phyloP scores from a whole-genome alignment of 2,888 invertebrate genomes.

The Isotomurus palustris region DNA sequence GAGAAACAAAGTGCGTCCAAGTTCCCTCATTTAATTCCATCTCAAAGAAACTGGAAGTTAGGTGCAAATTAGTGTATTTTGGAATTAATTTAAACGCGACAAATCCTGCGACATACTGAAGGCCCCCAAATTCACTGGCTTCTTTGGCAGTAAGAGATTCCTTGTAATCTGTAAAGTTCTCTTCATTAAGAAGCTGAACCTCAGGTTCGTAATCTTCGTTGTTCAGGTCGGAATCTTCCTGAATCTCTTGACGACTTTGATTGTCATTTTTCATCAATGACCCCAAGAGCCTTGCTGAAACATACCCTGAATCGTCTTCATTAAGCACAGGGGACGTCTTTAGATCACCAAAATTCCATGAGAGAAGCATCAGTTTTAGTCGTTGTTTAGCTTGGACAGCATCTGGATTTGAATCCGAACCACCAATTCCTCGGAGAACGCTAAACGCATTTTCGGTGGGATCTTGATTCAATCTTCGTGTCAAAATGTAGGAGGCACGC shows the following conservation, averaged over 20 bases:
- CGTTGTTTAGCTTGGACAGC: not conserved
- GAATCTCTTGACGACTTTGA: not conserved
- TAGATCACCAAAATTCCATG: not conserved
- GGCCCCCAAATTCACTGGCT: not conserved
- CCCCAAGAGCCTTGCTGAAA: not conserved
- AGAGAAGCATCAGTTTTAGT: not conserved
- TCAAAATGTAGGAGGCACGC: not conserved
- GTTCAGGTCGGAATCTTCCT: not conserved
- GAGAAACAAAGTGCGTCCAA: too few species aligned
- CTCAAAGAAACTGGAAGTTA: too few species aligned
- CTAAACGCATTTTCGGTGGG: not conserved
- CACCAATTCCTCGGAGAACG: not conserved
- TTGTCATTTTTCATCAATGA: not conserved
- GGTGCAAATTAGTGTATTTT: not conserved
- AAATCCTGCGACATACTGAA: not conserved
- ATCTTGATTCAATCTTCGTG: slow-evolving; percentile 2
- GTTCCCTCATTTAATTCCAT: too few species aligned
- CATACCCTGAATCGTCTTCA: not conserved
- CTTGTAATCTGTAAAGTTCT: not conserved
- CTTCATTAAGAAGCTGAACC: not conserved
- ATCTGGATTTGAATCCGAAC: not conserved
- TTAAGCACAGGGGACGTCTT: not conserved
- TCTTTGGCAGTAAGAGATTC: not conserved
- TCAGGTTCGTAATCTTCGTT: not conserved
- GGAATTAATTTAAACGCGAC: too few species aligned